Conservation (phyloP, 2,113 vertebrate species). For the Anguilla japonica region DNA sequence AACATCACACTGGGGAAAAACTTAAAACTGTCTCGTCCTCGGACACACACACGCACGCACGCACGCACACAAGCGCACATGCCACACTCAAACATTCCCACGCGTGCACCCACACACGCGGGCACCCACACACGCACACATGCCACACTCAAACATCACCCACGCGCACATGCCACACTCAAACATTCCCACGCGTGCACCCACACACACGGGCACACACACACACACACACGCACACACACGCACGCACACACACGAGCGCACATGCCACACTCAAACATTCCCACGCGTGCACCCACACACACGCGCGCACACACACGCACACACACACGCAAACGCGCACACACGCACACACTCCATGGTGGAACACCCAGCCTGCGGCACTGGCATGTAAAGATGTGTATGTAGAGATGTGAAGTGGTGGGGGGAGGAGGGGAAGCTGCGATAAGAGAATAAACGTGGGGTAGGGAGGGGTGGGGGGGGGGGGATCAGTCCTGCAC, state of each 20-base stretch:
- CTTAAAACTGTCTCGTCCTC: constrained; percentile 21
- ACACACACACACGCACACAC: neutral
- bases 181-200: neutral
- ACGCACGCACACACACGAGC: neutral
- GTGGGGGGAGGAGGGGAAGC: too few species aligned
- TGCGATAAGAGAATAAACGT: too few species aligned
- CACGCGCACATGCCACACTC: too few species aligned
- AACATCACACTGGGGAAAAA: constrained; percentile 20
- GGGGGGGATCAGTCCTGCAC: too few species aligned
- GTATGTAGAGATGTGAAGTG: neutral
- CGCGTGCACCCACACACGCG: neutral
- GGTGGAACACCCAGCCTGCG: neutral
- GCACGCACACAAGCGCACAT: constrained; percentile 13
- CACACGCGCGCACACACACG: neutral
- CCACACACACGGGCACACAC: neutral
- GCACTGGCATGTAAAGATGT: too few species aligned
- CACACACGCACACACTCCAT: neutral
- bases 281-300: neutral
- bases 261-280: too few species aligned
- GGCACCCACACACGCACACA: neutral
- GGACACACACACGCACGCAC: constrained; percentile 21
- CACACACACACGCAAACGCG: too few species aligned
- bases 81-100: too few species aligned
- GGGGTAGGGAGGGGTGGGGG: too few species aligned
- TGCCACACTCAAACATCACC: too few species aligned